Conservation (phyloP, 2,113 vertebrate genomes). For the human region DNA sequence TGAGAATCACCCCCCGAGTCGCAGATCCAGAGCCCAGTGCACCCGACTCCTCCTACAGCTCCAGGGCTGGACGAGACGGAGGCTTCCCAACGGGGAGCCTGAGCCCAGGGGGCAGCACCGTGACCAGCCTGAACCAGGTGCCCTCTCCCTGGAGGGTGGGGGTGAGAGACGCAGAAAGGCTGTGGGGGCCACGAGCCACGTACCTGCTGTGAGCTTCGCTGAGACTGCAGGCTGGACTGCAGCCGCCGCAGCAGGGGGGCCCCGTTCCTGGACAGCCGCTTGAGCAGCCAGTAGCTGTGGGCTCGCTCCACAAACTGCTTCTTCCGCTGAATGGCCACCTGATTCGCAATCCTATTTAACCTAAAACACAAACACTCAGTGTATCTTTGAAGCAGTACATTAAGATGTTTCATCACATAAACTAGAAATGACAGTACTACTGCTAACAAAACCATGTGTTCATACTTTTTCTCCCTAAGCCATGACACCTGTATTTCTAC, state of each 20-base stretch:
- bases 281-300: conserved; percentile 97
- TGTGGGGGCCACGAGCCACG: conserved; percentile 25
- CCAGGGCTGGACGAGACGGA: neutral
- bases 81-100: neutral
- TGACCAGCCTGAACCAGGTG: neutral
- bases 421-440: neutral
- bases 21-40: neutral
- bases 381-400: conserved; percentile 70
- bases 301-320: conserved; percentile 95
- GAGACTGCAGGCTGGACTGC: conserved; percentile 93
- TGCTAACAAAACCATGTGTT: neutral
- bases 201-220: conserved; percentile 93
- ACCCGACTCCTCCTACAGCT: fast-evolving
- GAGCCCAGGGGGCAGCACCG: too few relatives aligned
- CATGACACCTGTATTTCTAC: fast-evolving
- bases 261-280: conserved; percentile 95
- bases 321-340: conserved; percentile 97
- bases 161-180: too few relatives aligned
- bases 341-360: conserved; percentile 96
- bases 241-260: conserved; percentile 94
- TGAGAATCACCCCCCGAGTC: neutral
- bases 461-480: neutral
- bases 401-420: neutral
- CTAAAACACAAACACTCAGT: conserved; percentile 85
- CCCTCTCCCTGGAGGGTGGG: neutral